Conservation (phyloP, 1,140 invertebrate genomes). For the honey bee (Apis mellifera) region DNA sequence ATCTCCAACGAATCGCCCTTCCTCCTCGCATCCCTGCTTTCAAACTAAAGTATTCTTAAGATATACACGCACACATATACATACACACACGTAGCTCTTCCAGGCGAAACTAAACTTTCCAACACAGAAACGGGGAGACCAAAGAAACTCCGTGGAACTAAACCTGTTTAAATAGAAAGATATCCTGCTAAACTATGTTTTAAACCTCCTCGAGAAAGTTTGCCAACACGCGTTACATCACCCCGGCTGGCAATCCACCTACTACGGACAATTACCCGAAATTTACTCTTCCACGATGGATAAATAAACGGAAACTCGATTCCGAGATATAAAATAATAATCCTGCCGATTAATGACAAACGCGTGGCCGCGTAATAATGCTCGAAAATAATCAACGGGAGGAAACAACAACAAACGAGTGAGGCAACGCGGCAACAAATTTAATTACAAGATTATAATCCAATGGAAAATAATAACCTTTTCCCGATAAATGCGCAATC, state of each 20-base stretch:
- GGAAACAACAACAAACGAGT: neutral
- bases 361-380: slow-evolving; percentile 5
- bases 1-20: neutral
- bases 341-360: neutral
- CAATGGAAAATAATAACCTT: neutral
- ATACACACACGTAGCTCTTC: neutral
- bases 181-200: neutral
- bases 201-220: neutral
- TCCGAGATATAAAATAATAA: neutral
- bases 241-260: neutral
- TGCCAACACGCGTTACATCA: neutral
- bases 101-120: neutral
- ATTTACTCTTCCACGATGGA: neutral
- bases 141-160: neutral
- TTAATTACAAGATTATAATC: neutral
- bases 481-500: neutral
- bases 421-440: neutral
- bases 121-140: neutral
- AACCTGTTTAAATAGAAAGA: slow-evolving; percentile 12
- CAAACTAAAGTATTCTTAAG: neutral
- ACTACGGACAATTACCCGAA: neutral
- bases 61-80: no score
- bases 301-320: neutral
- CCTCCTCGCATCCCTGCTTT: neutral
- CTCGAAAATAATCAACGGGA: slow-evolving; percentile 2